Evolutionary conservation across 2,797 vertebrate species (phyloP), one percentile per base, ranked within the genome.

Genomic region (Vultur gryphus): DNA sequence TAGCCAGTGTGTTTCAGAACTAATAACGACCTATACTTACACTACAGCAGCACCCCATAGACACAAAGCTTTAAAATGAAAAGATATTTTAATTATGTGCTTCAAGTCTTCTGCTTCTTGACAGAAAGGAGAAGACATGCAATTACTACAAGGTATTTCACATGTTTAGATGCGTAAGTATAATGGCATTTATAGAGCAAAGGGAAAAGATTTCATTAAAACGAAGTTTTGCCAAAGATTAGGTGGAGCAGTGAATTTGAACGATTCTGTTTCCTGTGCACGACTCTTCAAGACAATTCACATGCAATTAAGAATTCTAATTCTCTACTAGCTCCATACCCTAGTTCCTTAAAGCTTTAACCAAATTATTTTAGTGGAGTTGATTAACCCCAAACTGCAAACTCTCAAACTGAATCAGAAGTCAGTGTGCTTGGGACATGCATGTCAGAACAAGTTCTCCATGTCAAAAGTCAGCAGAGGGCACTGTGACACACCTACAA

Each of bases 231-330:
- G 49, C 31, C 44, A 23, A 61, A 90, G 59, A 81, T 71, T 48
- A 88, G 0, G 24, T 28, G 24, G 24, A 85, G 18, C 26, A 39
- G 37, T 10, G 37, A 90, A 84, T 46, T 82, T 31, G 67, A 92
- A 90, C 55, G 62, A 70, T 84, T 94, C 59, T 0, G 2, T 77
- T 94, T 87, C 82, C 64, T 80, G n/a, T 46, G 29, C 48, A 23
- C 84, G 39, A 94, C 73, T 84, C 62, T 37, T 44, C 8, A 0
- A 55, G 55, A 55, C 93, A 96, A 94, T 87, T 90, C 71, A 83
- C 23, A 66, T 15, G 26, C 78, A 94, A 93, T 93, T 93, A 95
- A 76, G n/a, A 96, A 89, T 31, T 87, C 28, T 80, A 89, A 80
- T 92, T 94, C 58, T 72, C 51, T 73, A 72, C 37, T 44, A 85